These are phyloP conservation scores for Aleiodes alternator DNA, from an alignment of 2,888 invertebrate genomes.

Conservation along the genomic window DNA sequence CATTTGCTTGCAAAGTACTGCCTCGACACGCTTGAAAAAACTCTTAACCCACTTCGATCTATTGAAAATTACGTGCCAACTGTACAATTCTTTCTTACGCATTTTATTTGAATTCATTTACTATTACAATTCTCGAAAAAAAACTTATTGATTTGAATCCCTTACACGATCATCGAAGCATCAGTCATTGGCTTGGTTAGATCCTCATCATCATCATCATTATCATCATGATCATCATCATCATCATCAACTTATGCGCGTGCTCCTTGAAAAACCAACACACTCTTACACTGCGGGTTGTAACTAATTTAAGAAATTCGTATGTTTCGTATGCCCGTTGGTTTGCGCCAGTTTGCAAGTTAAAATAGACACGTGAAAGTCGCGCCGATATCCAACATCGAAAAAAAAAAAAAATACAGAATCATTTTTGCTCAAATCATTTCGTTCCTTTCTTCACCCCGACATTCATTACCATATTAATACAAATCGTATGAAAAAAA, in stretches of 20 bases:
- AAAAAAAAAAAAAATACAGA: neutral
- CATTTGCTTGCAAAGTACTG: slow-evolving; percentile 49
- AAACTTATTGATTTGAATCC: neutral
- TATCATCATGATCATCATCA: slow-evolving; percentile 12
- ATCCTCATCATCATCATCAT: neutral
- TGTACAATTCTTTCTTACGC: neutral
- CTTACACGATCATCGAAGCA: neutral
- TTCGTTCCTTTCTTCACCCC: neutral
- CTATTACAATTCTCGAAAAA: neutral
- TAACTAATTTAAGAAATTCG: slow-evolving; percentile 73
- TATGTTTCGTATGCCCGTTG: slow-evolving; percentile 64
- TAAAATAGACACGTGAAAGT: slow-evolving; percentile 74
- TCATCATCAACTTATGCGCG: slow-evolving; percentile 61
- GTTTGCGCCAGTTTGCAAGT: slow-evolving; percentile 72
- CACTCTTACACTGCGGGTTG: slow-evolving; percentile 59
- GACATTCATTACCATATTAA: neutral
- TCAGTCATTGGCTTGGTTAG: slow-evolving; percentile 1
- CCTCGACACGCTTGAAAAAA: slow-evolving; percentile 67
- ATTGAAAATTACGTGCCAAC: slow-evolving; percentile 53
- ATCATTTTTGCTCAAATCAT: slow-evolving; percentile 3
- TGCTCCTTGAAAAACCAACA: slow-evolving; percentile 63
- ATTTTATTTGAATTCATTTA: neutral
- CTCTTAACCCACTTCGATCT: slow-evolving; percentile 63
- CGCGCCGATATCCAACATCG: slow-evolving; percentile 56
- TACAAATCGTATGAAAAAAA: too few relatives aligned